phyloP scores from a whole-genome alignment of 2,797 vertebrate species.

The Galagoides demidoff region DNA sequence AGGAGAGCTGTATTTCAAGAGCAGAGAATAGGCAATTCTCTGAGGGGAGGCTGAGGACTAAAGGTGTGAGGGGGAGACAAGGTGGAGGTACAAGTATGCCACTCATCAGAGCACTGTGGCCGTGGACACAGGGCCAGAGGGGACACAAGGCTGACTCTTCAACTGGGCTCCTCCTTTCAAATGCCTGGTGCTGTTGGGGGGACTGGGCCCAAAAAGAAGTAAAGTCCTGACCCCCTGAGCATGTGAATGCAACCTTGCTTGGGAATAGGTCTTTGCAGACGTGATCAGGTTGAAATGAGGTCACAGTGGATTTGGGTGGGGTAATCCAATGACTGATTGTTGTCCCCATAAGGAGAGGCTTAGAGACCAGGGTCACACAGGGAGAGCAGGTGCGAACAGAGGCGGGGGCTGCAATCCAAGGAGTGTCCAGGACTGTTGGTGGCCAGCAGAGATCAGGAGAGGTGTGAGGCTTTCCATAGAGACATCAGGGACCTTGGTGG shows the following conservation, averaged over 20 bases:
- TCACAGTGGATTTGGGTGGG: background rate
- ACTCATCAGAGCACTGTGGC: background rate
- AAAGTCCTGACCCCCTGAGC: background rate
- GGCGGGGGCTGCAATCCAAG: background rate
- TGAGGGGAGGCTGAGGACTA: background rate
- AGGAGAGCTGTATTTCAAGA: background rate
- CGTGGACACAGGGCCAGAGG: background rate
- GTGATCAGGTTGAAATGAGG: background rate
- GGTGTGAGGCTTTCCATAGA: fast-evolving
- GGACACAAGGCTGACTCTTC: fast-evolving
- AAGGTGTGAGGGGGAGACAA: background rate
- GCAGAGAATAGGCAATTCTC: background rate
- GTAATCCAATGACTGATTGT: background rate
- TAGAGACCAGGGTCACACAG: fast-evolving
- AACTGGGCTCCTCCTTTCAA: too few species aligned
- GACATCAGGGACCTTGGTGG: background rate
- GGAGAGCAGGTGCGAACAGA: background rate
- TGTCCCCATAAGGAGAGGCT: background rate
- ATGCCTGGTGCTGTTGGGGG: too few species aligned
- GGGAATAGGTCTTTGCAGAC: background rate
- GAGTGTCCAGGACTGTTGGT: fast-evolving
- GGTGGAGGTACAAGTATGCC: too few species aligned
- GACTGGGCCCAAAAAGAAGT: fast-evolving
- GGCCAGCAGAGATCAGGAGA: background rate
- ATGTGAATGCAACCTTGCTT: background rate